Evolutionary conservation across 2,113 vertebrate genomes (phyloP).

Genomic region (Hoplias malabaricus): DNA sequence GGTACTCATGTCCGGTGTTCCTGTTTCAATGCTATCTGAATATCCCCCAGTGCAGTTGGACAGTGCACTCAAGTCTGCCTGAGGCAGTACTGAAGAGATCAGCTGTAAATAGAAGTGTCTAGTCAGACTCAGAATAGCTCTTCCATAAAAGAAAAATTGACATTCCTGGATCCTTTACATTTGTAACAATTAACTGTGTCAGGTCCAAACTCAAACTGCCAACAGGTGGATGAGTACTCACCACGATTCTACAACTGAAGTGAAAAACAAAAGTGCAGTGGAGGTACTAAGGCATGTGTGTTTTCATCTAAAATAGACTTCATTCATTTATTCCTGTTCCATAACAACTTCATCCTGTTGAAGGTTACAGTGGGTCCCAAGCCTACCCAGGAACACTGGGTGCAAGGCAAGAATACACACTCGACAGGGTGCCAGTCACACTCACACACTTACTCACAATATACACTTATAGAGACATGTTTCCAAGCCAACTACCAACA

Average conservation of each 20-base stretch:
- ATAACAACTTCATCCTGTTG: too few species aligned
- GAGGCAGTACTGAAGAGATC: not conserved
- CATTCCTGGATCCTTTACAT: conserved; percentile 47
- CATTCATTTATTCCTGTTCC: too few species aligned
- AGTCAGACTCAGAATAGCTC: not conserved
- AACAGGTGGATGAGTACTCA: conserved; percentile 47
- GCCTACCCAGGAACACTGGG: too few species aligned
- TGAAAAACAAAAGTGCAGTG: not conserved
- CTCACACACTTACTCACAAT: too few species aligned
- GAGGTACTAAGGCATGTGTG: too few species aligned
- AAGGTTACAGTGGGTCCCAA: too few species aligned
- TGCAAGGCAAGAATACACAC: too few species aligned
- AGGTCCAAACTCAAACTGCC: conserved; percentile 41
- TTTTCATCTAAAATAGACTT: too few species aligned
- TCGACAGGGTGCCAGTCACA: too few species aligned
- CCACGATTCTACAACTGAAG: not conserved
- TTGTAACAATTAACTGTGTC: conserved; percentile 51
- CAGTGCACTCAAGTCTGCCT: not conserved
- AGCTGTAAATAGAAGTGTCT: conserved; percentile 6
- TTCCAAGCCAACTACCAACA: too few species aligned
- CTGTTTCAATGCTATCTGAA: not conserved
- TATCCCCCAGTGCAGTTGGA: not conserved
- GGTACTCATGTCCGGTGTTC: not conserved
- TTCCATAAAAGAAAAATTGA: conserved; percentile 26
- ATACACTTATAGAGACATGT: too few species aligned